These are phyloP conservation scores for Ophion slaviceki DNA, from an alignment of 2,888 invertebrate genomes.

Conservation along the genomic window DNA sequence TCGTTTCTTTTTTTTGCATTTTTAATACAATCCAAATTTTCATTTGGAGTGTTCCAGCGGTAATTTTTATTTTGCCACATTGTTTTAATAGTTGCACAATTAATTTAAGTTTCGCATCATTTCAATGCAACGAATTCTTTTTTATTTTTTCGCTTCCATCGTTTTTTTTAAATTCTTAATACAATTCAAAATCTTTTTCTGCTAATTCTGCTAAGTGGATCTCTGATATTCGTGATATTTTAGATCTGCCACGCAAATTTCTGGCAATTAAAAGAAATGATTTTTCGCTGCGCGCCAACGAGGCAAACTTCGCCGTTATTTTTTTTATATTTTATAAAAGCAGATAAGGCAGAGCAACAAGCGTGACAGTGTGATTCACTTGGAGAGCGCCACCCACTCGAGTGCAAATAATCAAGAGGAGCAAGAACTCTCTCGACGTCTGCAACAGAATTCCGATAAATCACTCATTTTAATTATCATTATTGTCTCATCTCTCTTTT, in stretches of 20 bases:
- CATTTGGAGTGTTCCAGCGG: too few relatives aligned
- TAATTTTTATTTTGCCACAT: too few relatives aligned
- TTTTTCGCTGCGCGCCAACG: not conserved
- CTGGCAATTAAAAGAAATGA: not conserved
- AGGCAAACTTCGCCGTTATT: not conserved
- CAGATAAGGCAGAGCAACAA: slow-evolving; percentile 34
- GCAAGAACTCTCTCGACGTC: slow-evolving; percentile 50
- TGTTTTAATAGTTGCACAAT: too few relatives aligned
- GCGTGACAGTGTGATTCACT: slow-evolving; percentile 46
- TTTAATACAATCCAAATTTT: too few relatives aligned
- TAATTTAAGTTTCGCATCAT: too few relatives aligned
- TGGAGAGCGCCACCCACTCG: slow-evolving; percentile 41
- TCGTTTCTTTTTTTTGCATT: too few relatives aligned
- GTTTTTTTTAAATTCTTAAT: too few relatives aligned
- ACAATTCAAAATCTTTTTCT: too few relatives aligned
- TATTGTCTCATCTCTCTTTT: not conserved
- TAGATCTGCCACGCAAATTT: not conserved
- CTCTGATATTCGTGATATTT: too few relatives aligned
- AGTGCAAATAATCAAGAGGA: slow-evolving; percentile 38
- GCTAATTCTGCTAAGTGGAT: too few relatives aligned
- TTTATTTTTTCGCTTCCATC: too few relatives aligned
- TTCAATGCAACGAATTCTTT: too few relatives aligned
- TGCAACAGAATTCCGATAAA: slow-evolving; percentile 48
- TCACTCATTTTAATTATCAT: slow-evolving; percentile 21
- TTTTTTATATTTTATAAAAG: not conserved